A percentile compares a stretch with the other conserved stretches of the same genome.
These are phyloP conservation scores for Macroglossus sobrinus DNA, from an alignment of 2,113 vertebrate species.

Conservation along the genomic window DNA sequence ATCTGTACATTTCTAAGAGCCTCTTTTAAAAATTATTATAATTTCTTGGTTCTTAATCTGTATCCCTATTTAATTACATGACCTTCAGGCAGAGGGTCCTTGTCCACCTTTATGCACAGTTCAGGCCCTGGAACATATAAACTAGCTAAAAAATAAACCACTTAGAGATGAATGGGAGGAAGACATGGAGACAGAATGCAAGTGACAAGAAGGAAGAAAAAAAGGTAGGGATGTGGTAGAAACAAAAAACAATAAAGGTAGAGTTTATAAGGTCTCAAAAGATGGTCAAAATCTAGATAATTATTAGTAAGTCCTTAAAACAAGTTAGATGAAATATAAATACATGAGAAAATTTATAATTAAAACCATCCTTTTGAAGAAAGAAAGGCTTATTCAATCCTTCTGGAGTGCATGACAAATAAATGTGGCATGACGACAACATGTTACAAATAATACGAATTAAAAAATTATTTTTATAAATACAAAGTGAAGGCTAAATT, in stretches of 20 bases:
- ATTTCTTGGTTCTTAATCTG: not conserved
- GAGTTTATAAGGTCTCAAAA: not conserved
- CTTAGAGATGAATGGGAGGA: not conserved
- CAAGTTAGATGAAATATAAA: not conserved
- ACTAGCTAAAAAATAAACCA: not conserved
- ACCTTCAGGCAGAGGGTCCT: not conserved
- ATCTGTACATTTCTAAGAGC: not conserved
- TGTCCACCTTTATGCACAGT: not conserved
- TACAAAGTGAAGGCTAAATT: slow-evolving; percentile 44
- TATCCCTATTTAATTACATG: not conserved
- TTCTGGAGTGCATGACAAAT: not conserved
- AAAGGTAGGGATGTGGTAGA: not conserved
- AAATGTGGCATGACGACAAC: slow-evolving; percentile 21
- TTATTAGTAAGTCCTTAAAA: not conserved
- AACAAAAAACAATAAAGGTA: not conserved
- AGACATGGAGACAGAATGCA: not conserved
- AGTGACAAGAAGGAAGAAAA: not conserved
- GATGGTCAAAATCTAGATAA: not conserved
- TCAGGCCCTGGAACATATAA: not conserved
- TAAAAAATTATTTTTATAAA: slow-evolving; percentile 52
- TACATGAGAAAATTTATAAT: slow-evolving; percentile 18
- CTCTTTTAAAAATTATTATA: not conserved
- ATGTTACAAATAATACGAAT: slow-evolving; percentile 41
- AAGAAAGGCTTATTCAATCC: slow-evolving; percentile 13
- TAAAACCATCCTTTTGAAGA: slow-evolving; percentile 42